Percentiles rank a stretch among this genome's conserved stretches.
Conservation (phyloP, 1,140 invertebrate species). For the Penaeus japonicus region DNA sequence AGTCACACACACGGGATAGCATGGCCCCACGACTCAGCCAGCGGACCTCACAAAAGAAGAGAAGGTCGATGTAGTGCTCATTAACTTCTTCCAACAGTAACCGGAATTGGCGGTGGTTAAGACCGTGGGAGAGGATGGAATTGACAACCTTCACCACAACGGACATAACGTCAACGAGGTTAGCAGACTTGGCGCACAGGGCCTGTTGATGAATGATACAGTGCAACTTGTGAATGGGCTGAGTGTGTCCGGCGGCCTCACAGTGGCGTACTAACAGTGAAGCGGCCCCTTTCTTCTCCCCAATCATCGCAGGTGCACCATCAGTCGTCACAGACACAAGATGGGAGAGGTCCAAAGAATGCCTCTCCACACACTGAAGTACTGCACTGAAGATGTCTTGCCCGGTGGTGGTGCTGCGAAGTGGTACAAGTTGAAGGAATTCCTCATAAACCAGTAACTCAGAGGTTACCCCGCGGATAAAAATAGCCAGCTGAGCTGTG, state of each 20-base stretch:
- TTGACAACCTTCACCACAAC: constrained; percentile 23
- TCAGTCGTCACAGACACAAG: constrained; percentile 19
- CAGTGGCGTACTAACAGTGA: constrained; percentile 23
- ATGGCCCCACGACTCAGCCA: constrained; percentile 29
- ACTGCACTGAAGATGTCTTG: constrained; percentile 1
- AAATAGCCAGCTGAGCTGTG: constrained; percentile 26
- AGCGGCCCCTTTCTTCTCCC: constrained; percentile 13
- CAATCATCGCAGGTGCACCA: constrained; percentile 15
- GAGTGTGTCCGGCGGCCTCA: constrained; percentile 28
- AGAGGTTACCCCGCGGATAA: neutral
- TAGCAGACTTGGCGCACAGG: constrained; percentile 26
- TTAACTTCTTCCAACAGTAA: constrained; percentile 29
- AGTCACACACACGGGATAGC: neutral
- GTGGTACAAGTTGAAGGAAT: neutral
- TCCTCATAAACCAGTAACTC: constrained; percentile 10
- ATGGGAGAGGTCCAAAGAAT: constrained; percentile 13
- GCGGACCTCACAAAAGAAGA: constrained; percentile 21
- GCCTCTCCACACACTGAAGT: neutral
- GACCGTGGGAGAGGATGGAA: constrained; percentile 24
- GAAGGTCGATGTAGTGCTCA: constrained; percentile 23
- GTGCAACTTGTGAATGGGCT: neutral
- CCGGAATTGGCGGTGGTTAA: constrained; percentile 41
- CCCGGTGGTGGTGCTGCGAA: neutral
- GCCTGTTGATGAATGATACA: constrained; percentile 31
- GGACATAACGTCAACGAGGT: neutral